Evolutionary conservation across 1,140 invertebrate species (phyloP).

Genomic region (Phymastichus coffea): DNA sequence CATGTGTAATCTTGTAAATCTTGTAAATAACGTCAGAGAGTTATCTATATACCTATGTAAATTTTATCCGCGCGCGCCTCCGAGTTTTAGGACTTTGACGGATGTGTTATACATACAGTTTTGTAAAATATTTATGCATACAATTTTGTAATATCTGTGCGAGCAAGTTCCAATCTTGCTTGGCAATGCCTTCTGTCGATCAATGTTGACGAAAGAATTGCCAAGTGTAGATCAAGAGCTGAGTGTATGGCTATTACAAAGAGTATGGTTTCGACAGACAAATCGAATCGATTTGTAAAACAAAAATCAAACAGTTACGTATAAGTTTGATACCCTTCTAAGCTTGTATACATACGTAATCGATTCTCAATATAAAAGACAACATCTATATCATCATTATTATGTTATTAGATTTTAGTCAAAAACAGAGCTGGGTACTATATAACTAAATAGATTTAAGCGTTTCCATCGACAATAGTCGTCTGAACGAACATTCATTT

Average conservation of each 20-base stretch:
- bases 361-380: too few relatives aligned
- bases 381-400: too few relatives aligned
- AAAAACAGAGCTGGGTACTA: slow-evolving; percentile 17
- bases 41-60: neutral
- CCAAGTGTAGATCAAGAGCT: too few relatives aligned
- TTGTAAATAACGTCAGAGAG: slow-evolving; percentile 40
- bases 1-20: slow-evolving; percentile 42
- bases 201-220: too few relatives aligned
- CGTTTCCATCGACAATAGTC: neutral
- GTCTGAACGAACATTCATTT: neutral
- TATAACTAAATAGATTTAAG: neutral
- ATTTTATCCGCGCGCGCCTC: too few relatives aligned
- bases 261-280: too few relatives aligned
- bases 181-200: too few relatives aligned
- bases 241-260: too few relatives aligned
- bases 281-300: neutral
- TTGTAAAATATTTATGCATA: neutral
- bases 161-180: too few relatives aligned
- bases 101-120: neutral
- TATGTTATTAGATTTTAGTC: slow-evolving; percentile 9
- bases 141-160: slow-evolving; percentile 10
- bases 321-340: too few relatives aligned
- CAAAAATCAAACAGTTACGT: slow-evolving; percentile 4
- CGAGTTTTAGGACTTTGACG: too few relatives aligned
- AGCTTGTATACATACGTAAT: too few relatives aligned